Base-by-base conservation (phyloP, 2,113 vertebrate species). In the Corvus cornix region DNA sequence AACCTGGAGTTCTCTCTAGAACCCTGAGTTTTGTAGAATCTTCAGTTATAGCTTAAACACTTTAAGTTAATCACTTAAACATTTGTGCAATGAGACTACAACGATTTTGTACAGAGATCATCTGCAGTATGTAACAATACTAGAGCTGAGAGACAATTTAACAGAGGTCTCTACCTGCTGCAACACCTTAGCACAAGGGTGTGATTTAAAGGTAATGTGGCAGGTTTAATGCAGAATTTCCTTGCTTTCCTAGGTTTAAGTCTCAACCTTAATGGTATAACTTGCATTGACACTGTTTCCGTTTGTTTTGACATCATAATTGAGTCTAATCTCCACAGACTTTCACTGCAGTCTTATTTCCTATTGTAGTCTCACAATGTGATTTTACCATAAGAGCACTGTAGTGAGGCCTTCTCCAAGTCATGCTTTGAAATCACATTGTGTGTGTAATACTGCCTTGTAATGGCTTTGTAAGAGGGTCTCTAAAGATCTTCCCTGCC, bases 221-320 rank as follows among this genome's bases (percentile, higher is more conserved):
- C 84, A 94, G 73, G 79, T 83, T 81, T 90, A 80, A 73, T 64
- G 55, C 35, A 90, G 89, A 75, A 75, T 85, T 94, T 92, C 69
- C 68, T 93, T 74, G 66, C 86, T 95, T 96, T 90, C 31, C 35
- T 66, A 68, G 87, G 76, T 67, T 84, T 97, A 94, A 97, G 85
- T 79, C 96, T 96, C 95, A 94, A 10, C 93, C 85, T 90, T 97
- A 97, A 96, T 89, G 84, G 91, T 96, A 95, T 91, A 86, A 95
- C 96, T 96, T 92, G 76, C 97, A 94, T 88, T 97, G 97, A 97
- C 97, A 97, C 94, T 97, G 93, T 96, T 97, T 97, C 95, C 82
- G 90, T 96, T 97, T 96, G 96, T 96, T 98, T 97, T 98, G 97
- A 97, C 97, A 97, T 97, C 87, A 81, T 98, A 97, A 97, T 97